Base-by-base conservation (phyloP, 1,140 invertebrate genomes). In the Sesamia nonagrioides region DNA sequence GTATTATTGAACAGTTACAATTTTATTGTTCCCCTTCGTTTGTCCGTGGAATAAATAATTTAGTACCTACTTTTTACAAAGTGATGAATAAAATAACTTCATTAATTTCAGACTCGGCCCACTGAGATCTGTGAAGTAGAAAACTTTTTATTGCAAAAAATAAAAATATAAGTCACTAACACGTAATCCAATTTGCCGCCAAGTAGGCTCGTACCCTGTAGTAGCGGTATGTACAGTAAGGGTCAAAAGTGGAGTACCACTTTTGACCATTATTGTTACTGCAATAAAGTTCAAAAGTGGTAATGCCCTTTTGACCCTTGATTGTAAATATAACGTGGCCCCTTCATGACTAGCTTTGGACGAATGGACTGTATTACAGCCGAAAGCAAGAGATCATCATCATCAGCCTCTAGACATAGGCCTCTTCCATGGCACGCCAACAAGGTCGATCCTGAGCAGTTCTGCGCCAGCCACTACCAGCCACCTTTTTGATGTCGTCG, bases 181-280 rank as follows among this genome's bases (percentile, higher is more conserved):
- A 5, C 9, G n/a, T 63, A 63, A 63, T 63, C 56, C 56, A 60
- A 58, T 58, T 58, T 63, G 6, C n/a, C 37, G 35, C 0, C 40
- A 61, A 13, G 40, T 17, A n/a, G 15, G 1, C 33, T 6, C 8
- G n/a, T 61, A 40, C 6, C n/a, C 33, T 35, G 58, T 15, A 35
- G 27, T 15, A 15, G 33, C 6, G 13, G 15, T 6, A n/a, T n/a
- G n/a, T n/a, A n/a, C n/a, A n/a, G n/a, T n/a, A n/a, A n/a, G n/a
- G n/a, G n/a, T n/a, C n/a, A n/a, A n/a, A n/a, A n/a, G n/a, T n/a
- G n/a, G n/a, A n/a, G n/a, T n/a, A n/a, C n/a, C n/a, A n/a, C n/a
- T n/a, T n/a, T n/a, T n/a, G n/a, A n/a, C n/a, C n/a, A n/a, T n/a
- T n/a, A n/a, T n/a, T n/a, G n/a, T n/a, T n/a, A n/a, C n/a, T n/a